Conservation (phyloP, 2,888 invertebrate species). For the Zelleria hepariella region DNA sequence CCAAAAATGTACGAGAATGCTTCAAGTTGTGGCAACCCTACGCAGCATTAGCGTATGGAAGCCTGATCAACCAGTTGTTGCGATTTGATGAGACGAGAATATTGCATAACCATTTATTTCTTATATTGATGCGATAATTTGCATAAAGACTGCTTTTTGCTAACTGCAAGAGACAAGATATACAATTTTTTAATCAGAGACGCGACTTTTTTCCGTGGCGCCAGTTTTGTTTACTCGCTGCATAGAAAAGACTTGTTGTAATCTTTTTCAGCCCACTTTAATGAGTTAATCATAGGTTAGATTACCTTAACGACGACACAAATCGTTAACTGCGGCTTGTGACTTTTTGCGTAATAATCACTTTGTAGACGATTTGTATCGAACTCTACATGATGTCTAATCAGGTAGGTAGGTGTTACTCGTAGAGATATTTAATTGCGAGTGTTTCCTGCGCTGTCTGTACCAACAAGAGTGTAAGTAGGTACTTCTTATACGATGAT, state of each 20-base stretch:
- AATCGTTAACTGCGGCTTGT: neutral
- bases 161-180: neutral
- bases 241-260: neutral
- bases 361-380: no score
- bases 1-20: no score
- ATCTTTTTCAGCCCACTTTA: neutral
- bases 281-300: neutral
- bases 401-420: no score
- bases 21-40: neutral
- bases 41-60: neutral
- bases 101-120: constrained; percentile 43
- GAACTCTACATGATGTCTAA: no score
- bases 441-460: no score
- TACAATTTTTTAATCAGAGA: neutral
- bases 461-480: no score
- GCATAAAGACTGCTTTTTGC: constrained; percentile 8
- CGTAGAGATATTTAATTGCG: no score
- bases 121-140: constrained; percentile 6
- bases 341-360: neutral
- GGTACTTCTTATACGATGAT: no score
- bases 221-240: neutral
- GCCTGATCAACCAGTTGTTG: constrained; percentile 49
- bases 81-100: constrained; percentile 57
- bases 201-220: neutral
- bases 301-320: neutral